Conservation (phyloP, 2,113 vertebrate genomes). For the Sarotherodon lohbergeri region DNA sequence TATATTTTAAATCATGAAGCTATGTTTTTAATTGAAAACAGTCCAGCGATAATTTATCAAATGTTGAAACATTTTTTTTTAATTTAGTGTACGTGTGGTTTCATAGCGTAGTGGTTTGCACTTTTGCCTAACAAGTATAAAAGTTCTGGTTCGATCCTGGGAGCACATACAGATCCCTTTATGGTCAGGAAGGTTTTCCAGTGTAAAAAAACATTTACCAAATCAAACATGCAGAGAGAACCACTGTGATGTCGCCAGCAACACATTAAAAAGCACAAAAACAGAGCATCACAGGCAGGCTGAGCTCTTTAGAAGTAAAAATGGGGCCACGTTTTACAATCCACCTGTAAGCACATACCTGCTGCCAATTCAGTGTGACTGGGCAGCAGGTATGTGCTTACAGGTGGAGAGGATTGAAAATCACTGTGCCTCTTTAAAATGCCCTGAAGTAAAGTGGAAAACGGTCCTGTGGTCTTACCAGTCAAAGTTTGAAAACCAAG, state of each 20-base stretch:
- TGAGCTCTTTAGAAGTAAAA: background rate
- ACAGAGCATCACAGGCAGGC: accelerated
- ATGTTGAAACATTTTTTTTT: background rate
- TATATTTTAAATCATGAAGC: background rate
- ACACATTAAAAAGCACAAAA: background rate
- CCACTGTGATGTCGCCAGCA: background rate
- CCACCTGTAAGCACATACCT: background rate
- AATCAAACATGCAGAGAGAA: background rate
- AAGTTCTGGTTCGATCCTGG: background rate
- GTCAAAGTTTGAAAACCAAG: background rate
- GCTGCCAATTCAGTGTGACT: no score
- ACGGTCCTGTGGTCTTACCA: background rate
- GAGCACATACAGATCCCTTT: accelerated
- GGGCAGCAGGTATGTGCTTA: background rate
- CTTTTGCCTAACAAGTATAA: background rate
- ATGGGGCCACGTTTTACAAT: accelerated
- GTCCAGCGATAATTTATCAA: background rate
- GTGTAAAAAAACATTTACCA: background rate
- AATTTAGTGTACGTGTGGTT: background rate
- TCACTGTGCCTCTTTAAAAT: background rate
- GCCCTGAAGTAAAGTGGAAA: background rate
- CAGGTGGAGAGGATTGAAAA: background rate
- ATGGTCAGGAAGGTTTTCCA: background rate
- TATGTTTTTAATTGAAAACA: accelerated
- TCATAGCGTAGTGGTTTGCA: background rate